Evolutionary conservation across 2,888 invertebrate genomes (phyloP), one percentile per base, ranked within the genome.

Genomic region (Andrena praecox): DNA sequence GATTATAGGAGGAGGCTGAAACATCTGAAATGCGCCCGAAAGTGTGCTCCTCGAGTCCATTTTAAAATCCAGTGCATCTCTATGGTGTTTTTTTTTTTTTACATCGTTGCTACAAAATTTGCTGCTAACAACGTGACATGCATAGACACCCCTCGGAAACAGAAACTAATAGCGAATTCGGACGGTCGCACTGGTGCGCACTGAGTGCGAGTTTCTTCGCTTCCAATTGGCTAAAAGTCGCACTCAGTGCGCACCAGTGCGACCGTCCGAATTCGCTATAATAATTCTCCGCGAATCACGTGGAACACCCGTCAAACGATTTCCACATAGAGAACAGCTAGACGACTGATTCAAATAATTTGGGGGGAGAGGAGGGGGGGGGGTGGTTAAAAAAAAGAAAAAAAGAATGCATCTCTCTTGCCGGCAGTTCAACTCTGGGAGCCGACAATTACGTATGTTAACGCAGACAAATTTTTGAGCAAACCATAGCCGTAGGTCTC

Each of bases 401-500:
- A 2, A 10, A 27, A 35, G 1, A 67, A 62, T 7, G 12, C 31
- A 6, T 50, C 20, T 33, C 56, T 50, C 27, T 20, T 35, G 33
- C 12, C 52, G 54, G 27, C 42, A 71, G 42, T 64, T 54, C 60
- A 35, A 70, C 27, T 68, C 3, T 1, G 7, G 16, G 67, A 52
- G n/a, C 35, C 48, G 35, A 63, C 16, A 50, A 29, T 74, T 69
- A 69, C 52, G 42, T 63, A 60, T 62, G 73, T 82, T 59, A 56
- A 62, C 54, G 77, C 77, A 80, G 63, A 70, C 79, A 87, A 87
- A 89, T 87, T 90, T 89, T 85, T 82, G 60, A 89, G 87, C 87
- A 87, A 89, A 85, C 77, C 67, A 72, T 80, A 75, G 80, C 70
- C 83, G 82, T 86, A 79, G 85, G 60, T 83, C 42, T 93, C 93